Evolutionary conservation across 2,888 invertebrate genomes (phyloP).

Genomic region (Drosophila quinaria): DNA sequence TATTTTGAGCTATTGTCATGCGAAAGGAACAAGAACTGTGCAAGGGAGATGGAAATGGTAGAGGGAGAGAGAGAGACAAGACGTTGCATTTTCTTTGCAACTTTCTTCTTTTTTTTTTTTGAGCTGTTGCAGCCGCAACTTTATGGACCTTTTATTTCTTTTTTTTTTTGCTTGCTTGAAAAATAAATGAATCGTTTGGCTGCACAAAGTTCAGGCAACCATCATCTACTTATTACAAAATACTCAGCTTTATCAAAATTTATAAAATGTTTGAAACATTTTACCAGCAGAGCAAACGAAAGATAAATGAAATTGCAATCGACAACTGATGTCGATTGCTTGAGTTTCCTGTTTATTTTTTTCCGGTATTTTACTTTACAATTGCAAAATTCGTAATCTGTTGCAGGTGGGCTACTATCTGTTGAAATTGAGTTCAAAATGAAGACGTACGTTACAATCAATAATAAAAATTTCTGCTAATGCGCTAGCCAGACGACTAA

Average conservation of each 20-base stretch:
- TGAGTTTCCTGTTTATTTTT: slow-evolving; percentile 15
- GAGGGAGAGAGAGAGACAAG: not conserved
- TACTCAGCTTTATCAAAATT: slow-evolving; percentile 52
- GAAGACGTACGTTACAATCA: not conserved
- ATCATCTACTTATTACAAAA: slow-evolving; percentile 44
- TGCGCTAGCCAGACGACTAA: too few species aligned
- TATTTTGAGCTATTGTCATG: slow-evolving; percentile 72
- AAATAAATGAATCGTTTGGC: slow-evolving; percentile 26
- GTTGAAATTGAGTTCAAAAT: not conserved
- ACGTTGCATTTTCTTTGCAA: slow-evolving; percentile 57
- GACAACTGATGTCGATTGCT: slow-evolving; percentile 18
- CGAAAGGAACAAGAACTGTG: not conserved
- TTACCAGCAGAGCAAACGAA: slow-evolving; percentile 19
- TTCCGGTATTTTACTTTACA: not conserved
- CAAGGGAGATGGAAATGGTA: not conserved
- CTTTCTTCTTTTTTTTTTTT: slow-evolving; percentile 43
- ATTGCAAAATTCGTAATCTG: slow-evolving; percentile 2
- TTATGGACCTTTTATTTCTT: slow-evolving; percentile 42
- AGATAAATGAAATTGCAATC: slow-evolving; percentile 23
- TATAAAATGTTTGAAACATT: slow-evolving; percentile 41
- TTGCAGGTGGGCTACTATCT: not conserved
- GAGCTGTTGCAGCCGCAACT: slow-evolving; percentile 40
- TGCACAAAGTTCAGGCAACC: slow-evolving; percentile 36
- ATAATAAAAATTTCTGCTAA: too few species aligned
- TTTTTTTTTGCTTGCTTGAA: slow-evolving; percentile 43